These are phyloP conservation scores for Noturus placidus DNA, from an alignment of 2,113 vertebrate genomes.

Conservation along the genomic window DNA sequence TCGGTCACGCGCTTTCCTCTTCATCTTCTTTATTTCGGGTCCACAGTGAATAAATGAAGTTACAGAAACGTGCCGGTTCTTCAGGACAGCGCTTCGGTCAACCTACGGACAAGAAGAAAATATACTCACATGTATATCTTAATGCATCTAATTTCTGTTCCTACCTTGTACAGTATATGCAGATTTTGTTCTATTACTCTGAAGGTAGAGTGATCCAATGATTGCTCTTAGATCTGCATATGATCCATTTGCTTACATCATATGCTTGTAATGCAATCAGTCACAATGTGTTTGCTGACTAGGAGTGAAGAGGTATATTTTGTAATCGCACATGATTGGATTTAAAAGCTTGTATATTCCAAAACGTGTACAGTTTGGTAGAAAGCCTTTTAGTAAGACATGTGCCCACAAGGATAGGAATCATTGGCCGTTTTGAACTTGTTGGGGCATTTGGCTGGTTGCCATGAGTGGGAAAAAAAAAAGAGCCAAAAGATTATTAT, in stretches of 20 bases:
- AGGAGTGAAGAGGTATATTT: not conserved
- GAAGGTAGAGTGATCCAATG: not conserved
- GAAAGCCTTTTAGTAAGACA: not conserved
- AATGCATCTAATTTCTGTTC: not conserved
- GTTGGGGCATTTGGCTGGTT: not conserved
- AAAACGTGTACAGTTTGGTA: not conserved
- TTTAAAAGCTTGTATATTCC: conserved; percentile 16
- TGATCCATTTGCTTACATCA: conserved; percentile 19
- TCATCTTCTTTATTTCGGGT: conserved; percentile 54
- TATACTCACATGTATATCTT: not conserved
- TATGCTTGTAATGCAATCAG: conserved; percentile 38
- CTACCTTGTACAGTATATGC: not conserved
- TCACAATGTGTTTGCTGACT: not conserved
- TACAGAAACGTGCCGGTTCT: conserved; percentile 64
- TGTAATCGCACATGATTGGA: conserved; percentile 44
- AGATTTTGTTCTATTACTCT: not conserved
- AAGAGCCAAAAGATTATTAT: not conserved
- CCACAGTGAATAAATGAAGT: conserved; percentile 71
- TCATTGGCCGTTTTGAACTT: not conserved
- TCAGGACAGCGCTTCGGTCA: conserved; percentile 48
- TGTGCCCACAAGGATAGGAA: not conserved
- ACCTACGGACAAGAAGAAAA: conserved; percentile 47
- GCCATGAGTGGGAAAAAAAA: not conserved
- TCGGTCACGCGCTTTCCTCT: conserved; percentile 43
- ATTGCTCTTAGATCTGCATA: not conserved